A percentile compares a stretch with the other conserved stretches of the same genome.
Evolutionary conservation across 2,888 invertebrate species (phyloP).

Genomic region (Sepioteuthis lessoniana): DNA sequence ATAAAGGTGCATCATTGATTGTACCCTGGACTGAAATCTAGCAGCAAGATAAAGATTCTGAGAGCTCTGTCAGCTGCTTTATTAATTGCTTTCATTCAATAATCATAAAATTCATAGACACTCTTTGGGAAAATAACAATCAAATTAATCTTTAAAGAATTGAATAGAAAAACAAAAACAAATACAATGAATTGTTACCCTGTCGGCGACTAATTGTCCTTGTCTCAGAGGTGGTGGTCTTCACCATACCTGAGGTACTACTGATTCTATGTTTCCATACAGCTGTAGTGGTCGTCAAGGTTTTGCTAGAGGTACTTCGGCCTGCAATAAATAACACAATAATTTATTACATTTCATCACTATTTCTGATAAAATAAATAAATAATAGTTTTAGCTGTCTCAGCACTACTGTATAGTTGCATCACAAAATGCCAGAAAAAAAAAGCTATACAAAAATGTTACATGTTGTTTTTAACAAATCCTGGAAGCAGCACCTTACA

Average conservation of each 20-base stretch:
- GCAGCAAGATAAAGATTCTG: too few species aligned
- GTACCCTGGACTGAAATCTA: too few species aligned
- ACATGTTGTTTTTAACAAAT: too few species aligned
- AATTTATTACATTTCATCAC: not conserved
- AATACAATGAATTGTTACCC: not conserved
- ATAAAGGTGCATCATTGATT: too few species aligned
- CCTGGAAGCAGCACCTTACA: too few species aligned
- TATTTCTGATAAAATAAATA: too few species aligned
- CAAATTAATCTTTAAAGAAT: not conserved
- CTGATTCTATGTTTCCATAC: slow-evolving; percentile 39
- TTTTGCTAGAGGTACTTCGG: slow-evolving; percentile 35
- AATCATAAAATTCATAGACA: too few species aligned
- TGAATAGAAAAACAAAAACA: not conserved
- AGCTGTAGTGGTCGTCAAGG: not conserved
- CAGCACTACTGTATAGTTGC: too few species aligned
- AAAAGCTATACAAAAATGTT: too few species aligned
- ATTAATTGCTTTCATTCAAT: too few species aligned
- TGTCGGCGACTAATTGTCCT: slow-evolving; percentile 38
- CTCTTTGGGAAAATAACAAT: not conserved
- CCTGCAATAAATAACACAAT: not conserved
- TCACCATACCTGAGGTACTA: slow-evolving; percentile 42
- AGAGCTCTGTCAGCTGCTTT: too few species aligned
- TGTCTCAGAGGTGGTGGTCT: slow-evolving; percentile 39
- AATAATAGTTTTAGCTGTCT: not conserved
- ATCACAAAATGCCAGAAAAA: too few species aligned